A percentile compares a stretch with the other conserved stretches of the same genome.
Conservation (phyloP, 2,113 vertebrate genomes). For the Carlito syrichta region DNA sequence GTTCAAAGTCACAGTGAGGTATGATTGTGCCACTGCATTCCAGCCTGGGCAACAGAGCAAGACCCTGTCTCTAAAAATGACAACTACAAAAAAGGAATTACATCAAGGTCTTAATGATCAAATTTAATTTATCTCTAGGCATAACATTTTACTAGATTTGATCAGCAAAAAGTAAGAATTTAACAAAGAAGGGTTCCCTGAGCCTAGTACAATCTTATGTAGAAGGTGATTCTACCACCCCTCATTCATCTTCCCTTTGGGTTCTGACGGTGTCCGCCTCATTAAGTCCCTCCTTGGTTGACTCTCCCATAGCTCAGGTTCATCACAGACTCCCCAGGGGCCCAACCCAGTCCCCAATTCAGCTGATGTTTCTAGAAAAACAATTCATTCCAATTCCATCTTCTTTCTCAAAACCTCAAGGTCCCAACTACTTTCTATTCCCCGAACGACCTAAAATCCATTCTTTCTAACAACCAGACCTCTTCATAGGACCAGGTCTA, state of each 20-base stretch:
- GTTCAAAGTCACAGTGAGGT: background rate
- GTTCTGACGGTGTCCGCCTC: background rate
- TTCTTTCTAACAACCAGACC: background rate
- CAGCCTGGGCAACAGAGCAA: background rate
- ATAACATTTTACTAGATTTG: background rate
- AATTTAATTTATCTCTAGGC: background rate
- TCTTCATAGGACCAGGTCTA: background rate
- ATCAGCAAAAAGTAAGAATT: background rate
- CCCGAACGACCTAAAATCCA: background rate
- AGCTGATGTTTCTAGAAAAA: background rate
- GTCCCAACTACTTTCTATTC: background rate
- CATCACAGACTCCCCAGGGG: background rate
- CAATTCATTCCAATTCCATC: background rate
- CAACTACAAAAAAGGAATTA: background rate
- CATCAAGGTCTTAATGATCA: background rate
- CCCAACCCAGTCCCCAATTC: background rate
- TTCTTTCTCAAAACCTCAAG: background rate
- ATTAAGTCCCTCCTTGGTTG: background rate
- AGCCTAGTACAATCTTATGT: background rate
- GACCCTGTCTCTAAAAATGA: background rate
- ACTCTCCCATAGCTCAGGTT: background rate
- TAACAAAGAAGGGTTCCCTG: background rate
- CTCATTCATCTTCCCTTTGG: background rate
- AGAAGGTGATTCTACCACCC: too few relatives aligned
- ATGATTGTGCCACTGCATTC: background rate